Evolutionary conservation across 2,797 vertebrate genomes (phyloP), one percentile per base, ranked within the genome.

Genomic region (Cyclopterus lumpus): DNA sequence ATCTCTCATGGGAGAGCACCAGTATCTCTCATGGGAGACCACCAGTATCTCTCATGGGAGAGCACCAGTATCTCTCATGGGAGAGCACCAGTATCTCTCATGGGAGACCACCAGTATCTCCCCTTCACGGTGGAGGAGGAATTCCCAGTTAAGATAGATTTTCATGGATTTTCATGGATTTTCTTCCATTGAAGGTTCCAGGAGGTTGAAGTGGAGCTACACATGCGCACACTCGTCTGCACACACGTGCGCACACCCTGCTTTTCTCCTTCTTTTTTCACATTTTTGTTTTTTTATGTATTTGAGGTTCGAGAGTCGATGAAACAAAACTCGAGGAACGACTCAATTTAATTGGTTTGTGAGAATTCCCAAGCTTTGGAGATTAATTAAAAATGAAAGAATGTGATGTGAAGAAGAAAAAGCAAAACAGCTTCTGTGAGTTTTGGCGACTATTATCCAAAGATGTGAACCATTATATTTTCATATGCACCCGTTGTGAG

Each of bases 361-460:
- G 63, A 67, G 68, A 81, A 68, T 75, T 84, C 4, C 66, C 46
- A 9, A 80, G 77, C 74, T 79, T 73, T 60, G 22, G 59, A 86
- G 80, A 88, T 90, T 83, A 87, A 91, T 87, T 89, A 84, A 88
- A 89, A 88, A 84, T 71, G 44, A 82, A 86, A 84, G 71, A 71
- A 85, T 71, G 49, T 67, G 73, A 82, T 61, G 70, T 82, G 63
- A 77, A 67, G 28, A n/a, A 46, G 5, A 28, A 49, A 64, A 64
- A 62, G n/a, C 9, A 71, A 80, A 82, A 67, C 65, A 64, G 44
- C 57, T 78, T 76, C 61, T 75, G 42, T 65, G 67, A 71, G 75
- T 68, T 70, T 64, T 40, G 20, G 32, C 59, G 75, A 76, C 62
- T 59, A 20, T 62, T 79, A 36, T 81, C 51, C 54, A 7, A 49